Percentiles rank a stretch among this genome's conserved stretches.
phyloP scores from a whole-genome alignment of 2,797 vertebrate species.

The Danio kyathit region DNA sequence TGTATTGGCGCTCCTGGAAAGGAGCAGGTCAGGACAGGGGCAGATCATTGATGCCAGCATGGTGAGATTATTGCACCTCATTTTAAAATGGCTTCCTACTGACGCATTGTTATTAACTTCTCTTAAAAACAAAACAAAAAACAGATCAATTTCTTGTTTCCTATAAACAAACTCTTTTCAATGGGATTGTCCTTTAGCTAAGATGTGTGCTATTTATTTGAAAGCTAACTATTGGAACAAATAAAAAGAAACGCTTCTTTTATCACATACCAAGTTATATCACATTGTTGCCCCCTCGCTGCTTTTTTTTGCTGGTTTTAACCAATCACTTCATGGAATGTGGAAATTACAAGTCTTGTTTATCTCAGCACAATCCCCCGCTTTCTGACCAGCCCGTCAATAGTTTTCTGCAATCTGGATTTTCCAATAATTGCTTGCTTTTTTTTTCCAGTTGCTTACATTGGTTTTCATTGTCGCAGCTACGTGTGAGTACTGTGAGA shows the following conservation, averaged over 20 bases:
- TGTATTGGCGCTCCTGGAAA: constrained; percentile 87
- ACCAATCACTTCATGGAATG: neutral
- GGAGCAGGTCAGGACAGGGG: constrained; percentile 86
- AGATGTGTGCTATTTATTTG: neutral
- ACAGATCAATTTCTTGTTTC: neutral
- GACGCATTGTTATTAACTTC: neutral
- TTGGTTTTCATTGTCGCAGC: neutral
- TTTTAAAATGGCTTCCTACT: neutral
- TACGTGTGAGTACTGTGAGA: neutral
- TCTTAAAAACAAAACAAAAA: neutral
- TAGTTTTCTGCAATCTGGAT: constrained; percentile 12
- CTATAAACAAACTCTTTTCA: neutral
- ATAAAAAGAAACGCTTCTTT: neutral
- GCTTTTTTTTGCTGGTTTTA: too few species aligned
- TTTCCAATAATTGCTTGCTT: constrained; percentile 8
- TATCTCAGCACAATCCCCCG: neutral
- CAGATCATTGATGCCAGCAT: constrained; percentile 93
- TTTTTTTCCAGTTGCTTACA: constrained; percentile 7
- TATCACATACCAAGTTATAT: neutral
- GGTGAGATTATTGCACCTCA: constrained; percentile 77
- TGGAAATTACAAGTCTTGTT: constrained; percentile 22
- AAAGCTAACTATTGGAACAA: neutral
- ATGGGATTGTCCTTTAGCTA: neutral
- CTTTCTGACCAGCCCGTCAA: neutral
- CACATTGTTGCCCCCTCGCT: too few species aligned